Percentiles rank a stretch among this genome's conserved stretches.
These are phyloP conservation scores for Megalops cyprinoides DNA, from an alignment of 2,797 vertebrate species.

Conservation along the genomic window DNA sequence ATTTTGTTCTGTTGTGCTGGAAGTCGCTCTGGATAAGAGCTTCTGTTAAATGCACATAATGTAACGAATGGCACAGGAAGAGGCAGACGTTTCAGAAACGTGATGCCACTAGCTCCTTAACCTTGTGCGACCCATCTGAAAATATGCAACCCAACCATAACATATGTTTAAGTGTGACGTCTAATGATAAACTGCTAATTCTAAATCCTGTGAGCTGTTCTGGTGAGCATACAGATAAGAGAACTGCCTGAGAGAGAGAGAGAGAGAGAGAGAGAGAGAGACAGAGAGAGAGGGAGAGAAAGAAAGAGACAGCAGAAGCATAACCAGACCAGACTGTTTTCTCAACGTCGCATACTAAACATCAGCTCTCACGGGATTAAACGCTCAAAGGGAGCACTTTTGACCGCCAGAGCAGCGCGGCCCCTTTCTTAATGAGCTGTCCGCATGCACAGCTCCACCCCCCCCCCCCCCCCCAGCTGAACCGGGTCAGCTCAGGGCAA, in stretches of 20 bases:
- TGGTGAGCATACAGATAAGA: no score
- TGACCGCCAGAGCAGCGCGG: background rate
- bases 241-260: no score
- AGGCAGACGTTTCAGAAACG: background rate
- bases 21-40: no score
- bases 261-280: no score
- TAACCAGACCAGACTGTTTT: slow-evolving; percentile 17
- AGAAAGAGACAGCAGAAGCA: no score
- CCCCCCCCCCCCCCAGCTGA: background rate
- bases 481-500: background rate
- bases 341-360: background rate
- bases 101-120: background rate
- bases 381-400: background rate
- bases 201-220: slow-evolving; percentile 3
- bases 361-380: background rate
- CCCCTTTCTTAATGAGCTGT: slow-evolving; percentile 5
- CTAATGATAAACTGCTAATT: background rate
- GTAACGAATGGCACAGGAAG: background rate
- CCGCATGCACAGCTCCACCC: background rate
- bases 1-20: no score
- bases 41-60: no score
- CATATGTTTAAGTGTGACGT: background rate
- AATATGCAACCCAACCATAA: slow-evolving; percentile 13
- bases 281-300: no score
- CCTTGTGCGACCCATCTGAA: background rate